These are phyloP conservation scores for Eudyptes chrysolophus DNA, from an alignment of 2,113 vertebrate species.

Conservation along the genomic window DNA sequence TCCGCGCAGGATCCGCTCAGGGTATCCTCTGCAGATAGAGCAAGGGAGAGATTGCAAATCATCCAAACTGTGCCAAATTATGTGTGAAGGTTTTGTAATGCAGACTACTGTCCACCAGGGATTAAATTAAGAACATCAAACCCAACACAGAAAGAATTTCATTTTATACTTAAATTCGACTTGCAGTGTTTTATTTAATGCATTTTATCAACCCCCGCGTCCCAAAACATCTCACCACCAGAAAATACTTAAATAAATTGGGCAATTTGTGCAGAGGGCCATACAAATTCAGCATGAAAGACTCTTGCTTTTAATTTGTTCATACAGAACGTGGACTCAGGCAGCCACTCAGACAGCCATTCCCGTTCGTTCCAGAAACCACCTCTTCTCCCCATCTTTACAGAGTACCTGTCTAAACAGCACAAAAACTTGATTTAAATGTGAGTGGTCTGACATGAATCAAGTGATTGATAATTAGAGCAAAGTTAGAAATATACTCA, in stretches of 20 bases:
- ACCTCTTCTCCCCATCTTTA: conserved; percentile 8
- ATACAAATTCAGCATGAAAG: conserved; percentile 60
- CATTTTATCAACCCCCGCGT: background rate
- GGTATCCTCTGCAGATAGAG: conserved; percentile 25
- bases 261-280: conserved; percentile 25
- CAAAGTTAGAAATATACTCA: conserved; percentile 16
- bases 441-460: conserved; percentile 30
- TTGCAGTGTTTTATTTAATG: conserved; percentile 27
- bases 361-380: background rate
- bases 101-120: conserved; percentile 57
- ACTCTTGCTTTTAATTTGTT: conserved; percentile 43
- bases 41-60: conserved; percentile 37
- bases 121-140: conserved; percentile 70
- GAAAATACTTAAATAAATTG: conserved; percentile 48
- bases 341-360: background rate
- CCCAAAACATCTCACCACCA: background rate
- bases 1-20: conserved; percentile 9
- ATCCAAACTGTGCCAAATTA: conserved; percentile 60
- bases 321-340: background rate
- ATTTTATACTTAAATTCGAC: conserved; percentile 30
- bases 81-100: conserved; percentile 67
- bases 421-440: conserved; percentile 51
- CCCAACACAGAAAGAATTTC: conserved; percentile 15
- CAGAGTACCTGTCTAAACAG: conserved; percentile 40
- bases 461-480: conserved; percentile 50